Evolutionary conservation across 2,113 vertebrate genomes (phyloP), one percentile per base, ranked within the genome.

Genomic region (Turdus rufiventris): DNA sequence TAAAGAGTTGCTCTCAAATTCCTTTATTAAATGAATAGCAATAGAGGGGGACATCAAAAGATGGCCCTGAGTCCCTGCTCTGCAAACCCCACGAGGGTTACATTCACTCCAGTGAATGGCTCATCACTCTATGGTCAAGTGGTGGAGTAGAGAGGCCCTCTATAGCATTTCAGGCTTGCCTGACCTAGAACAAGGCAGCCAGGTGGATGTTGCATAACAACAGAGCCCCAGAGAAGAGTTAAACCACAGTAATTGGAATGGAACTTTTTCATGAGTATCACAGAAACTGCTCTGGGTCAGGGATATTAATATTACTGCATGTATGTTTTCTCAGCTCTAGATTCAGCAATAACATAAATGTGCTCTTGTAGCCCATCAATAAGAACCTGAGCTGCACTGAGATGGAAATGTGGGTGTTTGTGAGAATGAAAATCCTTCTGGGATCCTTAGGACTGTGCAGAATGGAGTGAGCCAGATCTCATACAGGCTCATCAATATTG

Each of bases 401-500:
- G 47, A 18, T 66, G 34, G 10, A 91, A 83, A 54, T 2, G 0
- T 53, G 18, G 18, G 8, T 54, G 51, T 72, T 84, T 50, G 29
- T 68, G 66, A 82, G 48, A 68, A 75, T 21, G 15, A 85, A 65
- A n/a, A 65, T 34, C 9, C 9, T 72, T 81, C 70, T 75, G 65
- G 38, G 21, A 74, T 62, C 14, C 19, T 45, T 68, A 25, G 12
- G 34, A 47, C 34, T 43, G 10, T 60, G n/a, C 28, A 56, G 68
- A 33, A 62, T 21, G 12, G 33, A 70, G 20, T 12, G 17, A 86
- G 26, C 1, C 31, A 36, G n/a, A 24, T 34, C 47, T 91, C 0
- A 0, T 29, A 38, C 6, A 25, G 9, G 12, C 0, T 60, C 3
- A 78, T 26, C 36, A 43, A 10, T 31, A 51, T 0, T 26, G 71